phyloP scores from a whole-genome alignment of 2,888 invertebrate species.

The Himalopsyche japonica region DNA sequence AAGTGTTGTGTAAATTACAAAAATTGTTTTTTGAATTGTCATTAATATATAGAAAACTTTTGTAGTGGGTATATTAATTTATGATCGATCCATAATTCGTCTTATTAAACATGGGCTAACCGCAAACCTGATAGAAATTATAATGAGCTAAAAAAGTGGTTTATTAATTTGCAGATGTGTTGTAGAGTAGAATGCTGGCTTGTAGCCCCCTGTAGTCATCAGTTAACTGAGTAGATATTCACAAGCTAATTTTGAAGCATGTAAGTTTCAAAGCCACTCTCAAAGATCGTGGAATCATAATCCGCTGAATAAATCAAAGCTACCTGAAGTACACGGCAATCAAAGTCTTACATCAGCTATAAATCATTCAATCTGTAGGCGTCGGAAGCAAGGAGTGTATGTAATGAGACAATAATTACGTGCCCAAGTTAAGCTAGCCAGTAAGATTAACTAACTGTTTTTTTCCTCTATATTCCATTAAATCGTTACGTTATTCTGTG shows the following conservation, averaged over 20 bases:
- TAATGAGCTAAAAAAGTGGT: no score
- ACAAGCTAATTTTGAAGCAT: not conserved
- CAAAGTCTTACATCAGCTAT: not conserved
- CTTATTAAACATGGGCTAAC: no score
- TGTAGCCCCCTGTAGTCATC: no score
- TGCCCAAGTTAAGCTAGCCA: not conserved
- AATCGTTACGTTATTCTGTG: not conserved
- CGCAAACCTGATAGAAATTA: no score
- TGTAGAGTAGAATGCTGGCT: no score
- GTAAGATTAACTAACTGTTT: not conserved
- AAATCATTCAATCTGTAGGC: not conserved
- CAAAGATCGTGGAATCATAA: not conserved
- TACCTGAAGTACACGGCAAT: not conserved
- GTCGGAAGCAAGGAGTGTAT: not conserved
- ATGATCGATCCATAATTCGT: no score
- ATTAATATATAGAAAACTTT: no score
- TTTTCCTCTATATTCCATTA: not conserved
- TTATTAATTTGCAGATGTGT: no score
- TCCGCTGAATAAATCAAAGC: not conserved
- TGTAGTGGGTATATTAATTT: no score
- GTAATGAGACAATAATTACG: not conserved
- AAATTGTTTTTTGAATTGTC: no score
- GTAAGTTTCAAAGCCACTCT: not conserved
- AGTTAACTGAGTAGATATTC: no score
- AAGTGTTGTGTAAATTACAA: no score